Conservation (phyloP, 1,140 invertebrate species). For the Drosophila triauraria region DNA sequence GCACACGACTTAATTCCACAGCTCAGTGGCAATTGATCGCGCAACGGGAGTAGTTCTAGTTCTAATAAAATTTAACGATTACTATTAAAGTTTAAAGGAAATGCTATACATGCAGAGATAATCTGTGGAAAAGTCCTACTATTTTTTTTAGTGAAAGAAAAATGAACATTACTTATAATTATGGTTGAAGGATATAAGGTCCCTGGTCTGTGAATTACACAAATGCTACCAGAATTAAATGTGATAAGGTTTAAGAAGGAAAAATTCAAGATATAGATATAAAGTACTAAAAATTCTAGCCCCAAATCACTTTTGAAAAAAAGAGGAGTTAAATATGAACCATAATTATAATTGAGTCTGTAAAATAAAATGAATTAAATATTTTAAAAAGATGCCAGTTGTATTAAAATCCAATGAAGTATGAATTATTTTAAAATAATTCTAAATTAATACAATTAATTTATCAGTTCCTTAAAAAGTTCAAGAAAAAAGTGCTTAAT, state of each 20-base stretch:
- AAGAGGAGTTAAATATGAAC: no score
- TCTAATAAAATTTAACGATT: not conserved
- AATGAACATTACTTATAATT: no score
- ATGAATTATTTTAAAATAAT: not conserved
- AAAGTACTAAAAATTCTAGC: fast-evolving
- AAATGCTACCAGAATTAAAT: not conserved
- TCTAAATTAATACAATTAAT: not conserved
- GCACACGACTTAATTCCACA: conserved; percentile 26
- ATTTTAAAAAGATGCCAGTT: no score
- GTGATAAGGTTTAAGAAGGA: not conserved
- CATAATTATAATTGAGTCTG: no score
- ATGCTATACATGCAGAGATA: not conserved
- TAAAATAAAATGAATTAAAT: no score
- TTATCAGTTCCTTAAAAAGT: not conserved
- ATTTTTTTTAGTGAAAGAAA: no score
- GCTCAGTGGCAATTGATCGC: conserved; percentile 38
- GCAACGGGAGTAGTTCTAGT: conserved; percentile 31
- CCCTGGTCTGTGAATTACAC: no score
- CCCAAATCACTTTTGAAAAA: not conserved
- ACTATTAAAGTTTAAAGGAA: not conserved
- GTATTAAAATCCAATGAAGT: not conserved
- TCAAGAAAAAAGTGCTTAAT: no score
- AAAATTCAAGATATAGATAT: not conserved
- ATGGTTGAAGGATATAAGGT: no score
- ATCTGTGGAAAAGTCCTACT: no score